A percentile compares a stretch with the other conserved stretches of the same genome.
Evolutionary conservation across 1,140 invertebrate genomes (phyloP).

Genomic region (Ylistrum balloti): DNA sequence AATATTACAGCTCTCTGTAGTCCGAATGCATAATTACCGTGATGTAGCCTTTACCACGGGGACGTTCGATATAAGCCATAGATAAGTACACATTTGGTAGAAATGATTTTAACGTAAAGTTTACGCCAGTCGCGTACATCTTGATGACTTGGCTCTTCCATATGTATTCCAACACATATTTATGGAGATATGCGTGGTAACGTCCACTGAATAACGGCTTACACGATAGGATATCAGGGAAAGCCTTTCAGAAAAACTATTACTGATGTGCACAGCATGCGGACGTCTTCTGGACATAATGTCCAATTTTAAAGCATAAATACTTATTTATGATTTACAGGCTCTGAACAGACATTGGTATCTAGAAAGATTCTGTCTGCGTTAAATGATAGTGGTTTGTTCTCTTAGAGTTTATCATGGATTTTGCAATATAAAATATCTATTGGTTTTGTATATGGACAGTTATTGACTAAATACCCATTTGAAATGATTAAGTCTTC

Average conservation of each 20-base stretch:
- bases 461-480: not conserved
- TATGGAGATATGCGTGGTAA: not conserved
- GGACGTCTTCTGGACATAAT: not conserved
- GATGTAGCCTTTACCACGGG: not conserved
- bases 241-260: conserved; percentile 11
- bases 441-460: not conserved
- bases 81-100: not conserved
- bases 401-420: not conserved
- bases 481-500: not conserved
- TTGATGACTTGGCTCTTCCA: not conserved
- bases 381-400: not conserved
- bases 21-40: not conserved
- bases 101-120: not conserved
- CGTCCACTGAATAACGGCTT: not conserved
- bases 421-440: not conserved
- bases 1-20: not conserved
- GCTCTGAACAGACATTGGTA: not conserved
- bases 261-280: not conserved
- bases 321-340: not conserved
- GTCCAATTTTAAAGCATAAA: not conserved
- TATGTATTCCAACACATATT: not conserved
- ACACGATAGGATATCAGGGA: not conserved
- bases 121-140: not conserved
- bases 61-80: not conserved
- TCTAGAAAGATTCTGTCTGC: not conserved